A percentile compares a stretch with the other conserved stretches of the same genome.
phyloP scores from a whole-genome alignment of 2,797 vertebrate species.

The Leptodactylus fallax region DNA sequence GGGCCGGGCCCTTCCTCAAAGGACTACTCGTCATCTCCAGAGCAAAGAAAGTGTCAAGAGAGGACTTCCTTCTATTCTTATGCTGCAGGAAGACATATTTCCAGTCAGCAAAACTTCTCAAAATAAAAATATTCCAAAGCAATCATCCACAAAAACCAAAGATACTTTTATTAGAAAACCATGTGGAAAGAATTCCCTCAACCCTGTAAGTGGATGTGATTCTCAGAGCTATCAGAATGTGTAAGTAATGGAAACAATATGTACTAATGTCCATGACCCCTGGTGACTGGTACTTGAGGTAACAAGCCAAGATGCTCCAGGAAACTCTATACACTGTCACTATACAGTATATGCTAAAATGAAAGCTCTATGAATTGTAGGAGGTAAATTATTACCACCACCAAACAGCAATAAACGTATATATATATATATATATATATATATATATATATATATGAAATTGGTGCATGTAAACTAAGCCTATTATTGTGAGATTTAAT shows the following conservation, averaged over 20 bases:
- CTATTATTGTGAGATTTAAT: too few species aligned
- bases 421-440: too few species aligned
- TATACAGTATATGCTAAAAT: too few species aligned
- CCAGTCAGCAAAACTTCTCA: conserved; percentile 55
- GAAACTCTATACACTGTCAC: neutral
- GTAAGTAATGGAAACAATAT: conserved; percentile 13
- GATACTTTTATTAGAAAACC: conserved; percentile 14
- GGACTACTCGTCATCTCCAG: conserved; percentile 31
- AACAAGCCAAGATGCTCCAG: neutral
- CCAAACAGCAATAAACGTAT: too few species aligned
- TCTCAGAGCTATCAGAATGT: conserved; percentile 9
- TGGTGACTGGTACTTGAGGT: neutral
- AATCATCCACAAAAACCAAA: conserved; percentile 26
- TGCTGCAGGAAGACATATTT: conserved; percentile 47
- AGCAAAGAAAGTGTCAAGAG: conserved; percentile 57
- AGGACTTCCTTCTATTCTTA: conserved; percentile 59
- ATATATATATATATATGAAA: too few species aligned
- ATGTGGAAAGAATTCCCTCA: conserved; percentile 20
- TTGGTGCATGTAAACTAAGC: too few species aligned
- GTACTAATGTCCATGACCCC: neutral
- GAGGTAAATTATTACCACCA: neutral
- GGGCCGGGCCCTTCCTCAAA: conserved; percentile 47
- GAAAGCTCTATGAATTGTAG: too few species aligned
- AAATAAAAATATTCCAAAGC: conserved; percentile 41
- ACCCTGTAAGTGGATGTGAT: neutral